Percentiles rank a stretch among this genome's conserved stretches.
Conservation (phyloP, 2,888 invertebrate genomes). For the Drosophila subsilvestris region DNA sequence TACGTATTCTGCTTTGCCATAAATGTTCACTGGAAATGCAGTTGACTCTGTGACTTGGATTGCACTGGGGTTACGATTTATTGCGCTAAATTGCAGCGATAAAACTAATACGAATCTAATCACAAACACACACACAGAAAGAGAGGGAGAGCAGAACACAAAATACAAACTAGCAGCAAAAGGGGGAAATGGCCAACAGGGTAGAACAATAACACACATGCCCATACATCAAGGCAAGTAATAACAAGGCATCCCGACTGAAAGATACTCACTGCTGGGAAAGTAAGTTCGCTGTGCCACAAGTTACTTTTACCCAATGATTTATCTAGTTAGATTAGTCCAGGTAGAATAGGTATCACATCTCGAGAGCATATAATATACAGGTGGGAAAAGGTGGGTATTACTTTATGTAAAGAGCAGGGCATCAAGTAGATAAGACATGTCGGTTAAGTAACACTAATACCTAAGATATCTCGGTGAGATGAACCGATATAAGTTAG, state of each 20-base stretch:
- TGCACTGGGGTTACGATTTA: constrained; percentile 29
- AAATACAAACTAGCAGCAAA: constrained; percentile 7
- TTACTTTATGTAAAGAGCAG: no score
- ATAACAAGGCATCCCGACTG: neutral
- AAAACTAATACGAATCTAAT: constrained; percentile 58
- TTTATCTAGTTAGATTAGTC: no score
- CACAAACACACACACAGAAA: constrained; percentile 31
- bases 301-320: no score
- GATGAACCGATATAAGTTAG: no score
- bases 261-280: neutral
- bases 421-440: no score
- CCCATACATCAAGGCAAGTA: neutral
- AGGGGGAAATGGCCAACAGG: neutral
- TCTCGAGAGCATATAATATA: no score
- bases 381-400: no score
- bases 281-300: no score
- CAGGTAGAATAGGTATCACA: no score
- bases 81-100: constrained; percentile 49
- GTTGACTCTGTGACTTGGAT: neutral
- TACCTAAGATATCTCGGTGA: no score
- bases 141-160: constrained; percentile 13
- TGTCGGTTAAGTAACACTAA: no score
- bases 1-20: no score
- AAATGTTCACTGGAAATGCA: constrained; percentile 10
- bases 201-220: neutral